These are phyloP conservation scores for Apteryx owenii DNA, from an alignment of 2,113 vertebrate genomes.

Conservation along the genomic window DNA sequence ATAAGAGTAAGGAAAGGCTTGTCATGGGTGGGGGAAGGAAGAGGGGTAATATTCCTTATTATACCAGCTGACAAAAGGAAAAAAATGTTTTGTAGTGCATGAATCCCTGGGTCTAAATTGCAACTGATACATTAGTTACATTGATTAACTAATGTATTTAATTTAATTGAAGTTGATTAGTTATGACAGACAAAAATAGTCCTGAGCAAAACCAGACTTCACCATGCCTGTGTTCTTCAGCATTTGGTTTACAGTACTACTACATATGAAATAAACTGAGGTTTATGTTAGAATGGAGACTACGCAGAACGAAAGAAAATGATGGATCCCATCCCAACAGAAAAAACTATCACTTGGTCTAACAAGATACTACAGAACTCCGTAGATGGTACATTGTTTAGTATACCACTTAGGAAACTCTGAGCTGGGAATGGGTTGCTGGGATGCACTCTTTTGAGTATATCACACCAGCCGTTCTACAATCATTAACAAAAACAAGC, in stretches of 20 bases:
- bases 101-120: not conserved
- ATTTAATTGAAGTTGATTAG: constrained; percentile 1
- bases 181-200: not conserved
- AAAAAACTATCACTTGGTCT: not conserved
- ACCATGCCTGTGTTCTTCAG: not conserved
- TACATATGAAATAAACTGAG: not conserved
- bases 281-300: not conserved
- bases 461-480: not conserved
- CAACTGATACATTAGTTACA: not conserved
- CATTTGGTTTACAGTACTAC: not conserved
- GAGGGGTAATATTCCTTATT: not conserved
- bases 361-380: not conserved
- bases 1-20: not conserved
- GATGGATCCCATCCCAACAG: not conserved
- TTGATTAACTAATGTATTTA: not conserved
- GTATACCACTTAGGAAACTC: not conserved
- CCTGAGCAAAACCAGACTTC: not conserved
- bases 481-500: not conserved
- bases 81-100: not conserved
- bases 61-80: not conserved
- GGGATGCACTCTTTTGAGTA: not conserved
- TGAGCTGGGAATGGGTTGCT: not conserved
- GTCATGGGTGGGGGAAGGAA: not conserved
- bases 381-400: not conserved
- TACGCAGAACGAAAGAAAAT: not conserved